Evolutionary conservation across 2,797 vertebrate species (phyloP), one percentile per base, ranked within the genome.

Genomic region (Ispidina lecontei): DNA sequence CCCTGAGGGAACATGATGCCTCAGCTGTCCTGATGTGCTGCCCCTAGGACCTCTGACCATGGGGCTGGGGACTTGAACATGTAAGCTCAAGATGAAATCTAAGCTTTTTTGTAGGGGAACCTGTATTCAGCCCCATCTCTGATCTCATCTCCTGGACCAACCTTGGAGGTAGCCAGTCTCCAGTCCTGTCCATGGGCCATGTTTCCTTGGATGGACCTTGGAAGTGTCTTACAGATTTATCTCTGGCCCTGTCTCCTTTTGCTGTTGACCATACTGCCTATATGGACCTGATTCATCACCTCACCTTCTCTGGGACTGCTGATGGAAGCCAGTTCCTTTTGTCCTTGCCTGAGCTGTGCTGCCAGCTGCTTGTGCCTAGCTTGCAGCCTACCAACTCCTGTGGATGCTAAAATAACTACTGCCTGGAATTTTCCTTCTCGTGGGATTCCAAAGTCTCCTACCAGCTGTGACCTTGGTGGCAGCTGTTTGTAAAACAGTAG

Each of bases 321-420:
- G 28, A n/a, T 0, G 4, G 60, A 17, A 65, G 20, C 7, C 41
- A 9, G 20, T 46, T 59, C 23, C 43, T 76, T 54, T 59, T 22
- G 26, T 63, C 33, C 10, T 72, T 43, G 16, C 12, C 56, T 41
- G 59, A 72, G 28, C 25, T 59, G 6, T 47, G 59, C 41, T 60
- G 51, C 28, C 6, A 21, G 35, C 29, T 67, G 17, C 28, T 62
- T 62, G 25, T 37, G 49, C 25, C 22, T 17, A 3, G 1, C 39
- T 26, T 22, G 35, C 44, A 70, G 12, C 4, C 3, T 47, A 0
- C 0, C 22, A 1, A 4, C 13, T 35, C 35, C 35, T 35, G 35
- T 35, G 35, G 35, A 35, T 35, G 35, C 35, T 35, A 35, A 35
- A 35, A 35, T 35, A 35, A 35, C 35, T 35, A 35, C 35, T 35